phyloP scores from a whole-genome alignment of 2,888 invertebrate species.

The Synanthedon formicaeformis region DNA sequence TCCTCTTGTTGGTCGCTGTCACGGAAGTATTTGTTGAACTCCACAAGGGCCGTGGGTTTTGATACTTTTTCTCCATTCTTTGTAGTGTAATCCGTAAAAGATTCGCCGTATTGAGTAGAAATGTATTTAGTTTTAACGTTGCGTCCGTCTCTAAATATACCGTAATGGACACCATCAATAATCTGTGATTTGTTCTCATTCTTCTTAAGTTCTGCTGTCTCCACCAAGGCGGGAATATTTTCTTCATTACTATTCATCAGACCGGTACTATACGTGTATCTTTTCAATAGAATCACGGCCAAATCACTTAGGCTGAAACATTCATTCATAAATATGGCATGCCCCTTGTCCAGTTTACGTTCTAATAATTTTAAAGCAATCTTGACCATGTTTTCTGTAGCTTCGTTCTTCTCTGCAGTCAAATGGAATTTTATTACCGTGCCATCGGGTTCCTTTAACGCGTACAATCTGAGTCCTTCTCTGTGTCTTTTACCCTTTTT shows the following conservation, averaged over 20 bases:
- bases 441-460: conserved; percentile 27
- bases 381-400: conserved; percentile 12
- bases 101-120: conserved; percentile 10
- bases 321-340: conserved; percentile 25
- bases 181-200: conserved; percentile 15
- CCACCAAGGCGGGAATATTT: conserved; percentile 15
- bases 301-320: conserved; percentile 22
- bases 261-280: conserved; percentile 33
- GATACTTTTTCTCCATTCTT: conserved; percentile 9
- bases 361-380: conserved; percentile 22
- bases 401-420: conserved; percentile 12
- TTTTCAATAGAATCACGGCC: conserved; percentile 19
- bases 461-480: conserved; percentile 30
- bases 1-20: conserved; percentile 14
- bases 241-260: conserved; percentile 20
- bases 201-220: conserved; percentile 9
- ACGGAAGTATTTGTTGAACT: conserved; percentile 14
- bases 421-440: conserved; percentile 13
- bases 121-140: conserved; percentile 9
- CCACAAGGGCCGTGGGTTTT: conserved; percentile 12
- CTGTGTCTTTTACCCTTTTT: conserved; percentile 28
- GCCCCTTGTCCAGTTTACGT: conserved; percentile 19
- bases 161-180: conserved; percentile 14
- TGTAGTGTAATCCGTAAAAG: conserved; percentile 7
- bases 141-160: conserved; percentile 14